Base-by-base conservation (phyloP, 2,113 vertebrate genomes). In the Zapornia atra region DNA sequence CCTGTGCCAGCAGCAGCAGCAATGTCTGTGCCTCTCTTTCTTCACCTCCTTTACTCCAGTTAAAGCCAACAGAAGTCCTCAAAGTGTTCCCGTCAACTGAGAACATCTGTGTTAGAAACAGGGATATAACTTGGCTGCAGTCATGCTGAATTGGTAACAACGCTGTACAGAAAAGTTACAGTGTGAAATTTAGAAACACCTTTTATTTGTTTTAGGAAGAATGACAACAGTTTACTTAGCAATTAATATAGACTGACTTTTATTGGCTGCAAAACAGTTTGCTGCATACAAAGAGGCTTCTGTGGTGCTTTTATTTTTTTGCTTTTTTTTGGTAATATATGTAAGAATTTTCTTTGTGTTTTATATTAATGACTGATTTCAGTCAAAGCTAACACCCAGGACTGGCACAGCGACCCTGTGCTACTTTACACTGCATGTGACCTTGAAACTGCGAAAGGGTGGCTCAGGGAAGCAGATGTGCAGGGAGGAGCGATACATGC, bases 381-480 rank as follows among this genome's bases (percentile, higher is more conserved):
- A 6, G 31, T 76, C 72, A 79, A 86, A 83, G 91, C 92, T 29
- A 72, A 88, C 75, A 42, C 16, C 6, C 22, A 40, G 34, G 9
- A 60, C 29, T 66, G 56, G 38, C 40, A 78, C 38, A 9, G 3
- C 29, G 10, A 9, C 0, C 7, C 18, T 66, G 28, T 26, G 9
- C 14, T 56, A 28, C n/a, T 51, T 82, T 82, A 51, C 0, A 0
- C 15, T 5, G 2, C 19, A 8, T 48, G 34, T 81, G 79, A 93
- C 66, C 69, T 84, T 82, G 79, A 79, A 76, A 53, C 69, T 73
- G 88, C 3, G 9, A 80, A 94, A 54, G 53, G 44, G 20, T 4
- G 76, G 26, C 65, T 90, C 28, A 28, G 89, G 92, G 92, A 95
- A 96, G 84, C 96, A 97, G 97, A 95, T 97, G 96, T 95, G 89